Base-by-base conservation (phyloP, 2,888 invertebrate genomes). In the Harpagoxenus sublaevis region DNA sequence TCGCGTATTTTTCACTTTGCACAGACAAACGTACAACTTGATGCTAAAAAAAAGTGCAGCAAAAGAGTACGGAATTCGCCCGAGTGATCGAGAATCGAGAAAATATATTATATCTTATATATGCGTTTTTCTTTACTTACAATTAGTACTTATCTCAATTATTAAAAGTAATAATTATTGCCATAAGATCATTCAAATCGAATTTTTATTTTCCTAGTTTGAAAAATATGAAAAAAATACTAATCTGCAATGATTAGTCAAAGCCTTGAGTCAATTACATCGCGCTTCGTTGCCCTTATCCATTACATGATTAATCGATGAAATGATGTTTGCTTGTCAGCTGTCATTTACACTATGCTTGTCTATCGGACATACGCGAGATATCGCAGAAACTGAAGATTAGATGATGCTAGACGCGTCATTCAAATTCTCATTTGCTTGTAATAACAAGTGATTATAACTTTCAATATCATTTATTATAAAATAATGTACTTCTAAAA, bases 261-360 rank as follows among this genome's bases (percentile, higher is more conserved):
- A 4, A 12, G 9, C 23, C 1, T 5, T 28, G 28, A 78, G 48
- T 71, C 28, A 39, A 65, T 85, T 63, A 51, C 65, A 23, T 51
- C 5, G 15, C 45, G 45, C 31, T 35, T 35, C 35, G 15, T 15
- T 31, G 48, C 9, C 35, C 10, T n/a, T 39, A n/a, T 4, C 48
- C 18, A n/a, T 57, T 51, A 71, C 57, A 35, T 48, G 23, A 60
- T 35, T 77, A 63, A 68, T 83, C 70, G 53, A 62, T 73, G 60
- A 63, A 83, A 82, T 84, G 89, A 71, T 78, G 31, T 83, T 88
- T 85, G 85, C 89, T 89, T 86, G 85, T 85, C 73, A 63, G 74
- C 15, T 85, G 81, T 85, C 86, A 88, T 89, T 89, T 89, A 83
- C 89, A 86, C 85, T 84, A 73, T 65, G 71, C 79, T 84, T 60